phyloP scores from a whole-genome alignment of 2,113 vertebrate species.

The Varanus komodoensis region DNA sequence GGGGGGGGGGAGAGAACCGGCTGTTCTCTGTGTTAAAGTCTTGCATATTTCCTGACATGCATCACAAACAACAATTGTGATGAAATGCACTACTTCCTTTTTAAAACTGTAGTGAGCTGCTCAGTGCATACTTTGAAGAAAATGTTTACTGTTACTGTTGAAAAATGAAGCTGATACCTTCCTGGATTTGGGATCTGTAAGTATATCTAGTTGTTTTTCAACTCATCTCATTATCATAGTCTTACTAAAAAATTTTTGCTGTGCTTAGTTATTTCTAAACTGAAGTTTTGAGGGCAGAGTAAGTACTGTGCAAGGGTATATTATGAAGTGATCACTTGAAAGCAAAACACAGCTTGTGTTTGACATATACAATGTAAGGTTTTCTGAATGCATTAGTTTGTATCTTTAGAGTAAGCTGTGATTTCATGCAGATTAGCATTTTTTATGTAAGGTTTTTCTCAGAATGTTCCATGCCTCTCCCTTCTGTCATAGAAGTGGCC shows the following conservation, averaged over 20 bases:
- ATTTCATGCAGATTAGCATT: neutral
- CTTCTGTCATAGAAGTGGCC: neutral
- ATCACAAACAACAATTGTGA: constrained; percentile 43
- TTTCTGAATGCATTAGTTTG: neutral
- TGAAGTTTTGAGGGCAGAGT: neutral
- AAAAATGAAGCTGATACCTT: constrained; percentile 17
- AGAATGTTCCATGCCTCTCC: neutral
- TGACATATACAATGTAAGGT: neutral
- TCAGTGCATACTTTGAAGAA: constrained; percentile 8
- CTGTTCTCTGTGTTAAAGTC: constrained; percentile 54
- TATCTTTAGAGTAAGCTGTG: neutral
- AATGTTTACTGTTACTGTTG: constrained; percentile 13
- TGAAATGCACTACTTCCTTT: constrained; percentile 70
- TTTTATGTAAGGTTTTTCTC: neutral
- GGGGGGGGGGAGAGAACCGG: neutral
- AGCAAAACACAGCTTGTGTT: neutral
- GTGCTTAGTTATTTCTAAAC: neutral
- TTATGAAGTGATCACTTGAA: neutral
- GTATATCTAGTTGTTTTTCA: constrained; percentile 36
- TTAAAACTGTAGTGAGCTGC: constrained; percentile 25
- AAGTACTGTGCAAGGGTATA: neutral
- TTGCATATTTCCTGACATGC: constrained; percentile 66
- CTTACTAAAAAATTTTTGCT: neutral
- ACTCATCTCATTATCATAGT: neutral
- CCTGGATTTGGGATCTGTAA: constrained; percentile 57